These are phyloP conservation scores for Chunga burmeisteri DNA, from an alignment of 2,113 vertebrate genomes.

Conservation along the genomic window DNA sequence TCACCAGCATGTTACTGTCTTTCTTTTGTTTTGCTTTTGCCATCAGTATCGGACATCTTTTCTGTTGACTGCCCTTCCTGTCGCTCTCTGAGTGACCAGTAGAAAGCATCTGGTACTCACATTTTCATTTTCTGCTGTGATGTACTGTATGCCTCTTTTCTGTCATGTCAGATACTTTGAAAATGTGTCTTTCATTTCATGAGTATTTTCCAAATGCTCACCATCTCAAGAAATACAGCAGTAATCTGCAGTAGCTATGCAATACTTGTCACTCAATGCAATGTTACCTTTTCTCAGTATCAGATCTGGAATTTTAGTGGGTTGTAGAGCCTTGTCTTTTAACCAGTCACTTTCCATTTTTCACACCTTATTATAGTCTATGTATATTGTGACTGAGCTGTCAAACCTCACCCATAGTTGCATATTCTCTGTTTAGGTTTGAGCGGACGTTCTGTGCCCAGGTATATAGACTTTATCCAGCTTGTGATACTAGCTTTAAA, in stretches of 20 bases:
- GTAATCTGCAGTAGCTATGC: neutral
- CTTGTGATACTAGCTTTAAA: neutral
- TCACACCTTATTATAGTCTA: neutral
- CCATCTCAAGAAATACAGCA: neutral
- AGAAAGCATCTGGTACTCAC: neutral
- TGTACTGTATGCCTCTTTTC: neutral
- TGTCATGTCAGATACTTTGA: neutral
- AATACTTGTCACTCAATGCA: neutral
- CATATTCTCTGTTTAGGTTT: neutral
- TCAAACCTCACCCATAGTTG: neutral
- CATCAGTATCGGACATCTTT: neutral
- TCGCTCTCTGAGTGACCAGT: neutral
- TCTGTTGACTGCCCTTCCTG: neutral
- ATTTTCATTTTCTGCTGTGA: neutral
- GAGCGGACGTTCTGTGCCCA: neutral
- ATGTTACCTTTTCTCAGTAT: neutral
- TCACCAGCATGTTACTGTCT: neutral
- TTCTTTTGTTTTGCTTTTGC: neutral
- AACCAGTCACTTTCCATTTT: neutral
- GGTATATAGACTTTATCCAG: neutral
- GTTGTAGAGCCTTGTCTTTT: neutral
- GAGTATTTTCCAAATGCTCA: neutral
- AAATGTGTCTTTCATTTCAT: neutral
- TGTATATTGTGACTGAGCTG: neutral
- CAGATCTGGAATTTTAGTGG: neutral